Evolutionary conservation across 2,797 vertebrate genomes (phyloP).

Genomic region (Anguilla pacifica): DNA sequence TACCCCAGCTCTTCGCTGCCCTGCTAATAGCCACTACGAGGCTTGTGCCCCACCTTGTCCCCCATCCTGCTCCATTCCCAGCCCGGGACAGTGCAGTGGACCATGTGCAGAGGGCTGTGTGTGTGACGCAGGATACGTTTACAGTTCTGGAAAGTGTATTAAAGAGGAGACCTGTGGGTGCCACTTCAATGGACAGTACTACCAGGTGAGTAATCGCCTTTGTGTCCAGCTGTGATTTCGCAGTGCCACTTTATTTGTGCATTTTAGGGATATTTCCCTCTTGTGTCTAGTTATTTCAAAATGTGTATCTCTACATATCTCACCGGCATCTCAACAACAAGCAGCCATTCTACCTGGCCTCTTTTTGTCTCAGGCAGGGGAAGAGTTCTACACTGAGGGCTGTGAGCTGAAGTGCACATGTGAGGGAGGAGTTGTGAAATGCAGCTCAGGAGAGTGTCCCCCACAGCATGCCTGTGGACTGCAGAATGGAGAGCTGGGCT

Average conservation of each 20-base stretch:
- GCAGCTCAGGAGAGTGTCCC: slow-evolving; percentile 61
- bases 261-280: neutral
- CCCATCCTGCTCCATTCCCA: slow-evolving; percentile 61
- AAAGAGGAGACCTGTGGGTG: slow-evolving; percentile 63
- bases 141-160: slow-evolving; percentile 71
- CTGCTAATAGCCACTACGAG: slow-evolving; percentile 72
- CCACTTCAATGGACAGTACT: slow-evolving; percentile 64
- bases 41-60: slow-evolving; percentile 70
- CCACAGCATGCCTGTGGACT: slow-evolving; percentile 66
- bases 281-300: neutral
- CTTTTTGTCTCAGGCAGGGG: slow-evolving; percentile 64
- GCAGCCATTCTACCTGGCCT: neutral
- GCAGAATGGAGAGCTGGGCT: slow-evolving; percentile 67
- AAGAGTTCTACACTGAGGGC: slow-evolving; percentile 70
- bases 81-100: slow-evolving; percentile 51
- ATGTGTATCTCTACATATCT: neutral
- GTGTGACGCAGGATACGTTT: slow-evolving; percentile 68
- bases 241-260: neutral
- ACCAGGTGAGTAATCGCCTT: slow-evolving; percentile 51
- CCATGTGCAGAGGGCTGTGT: slow-evolving; percentile 71
- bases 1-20: slow-evolving; percentile 64
- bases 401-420: slow-evolving; percentile 72
- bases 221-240: neutral
- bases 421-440: slow-evolving; percentile 54
- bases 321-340: neutral